Base-by-base conservation (phyloP, 2,888 invertebrate species). In the Trimorus sp. region DNA sequence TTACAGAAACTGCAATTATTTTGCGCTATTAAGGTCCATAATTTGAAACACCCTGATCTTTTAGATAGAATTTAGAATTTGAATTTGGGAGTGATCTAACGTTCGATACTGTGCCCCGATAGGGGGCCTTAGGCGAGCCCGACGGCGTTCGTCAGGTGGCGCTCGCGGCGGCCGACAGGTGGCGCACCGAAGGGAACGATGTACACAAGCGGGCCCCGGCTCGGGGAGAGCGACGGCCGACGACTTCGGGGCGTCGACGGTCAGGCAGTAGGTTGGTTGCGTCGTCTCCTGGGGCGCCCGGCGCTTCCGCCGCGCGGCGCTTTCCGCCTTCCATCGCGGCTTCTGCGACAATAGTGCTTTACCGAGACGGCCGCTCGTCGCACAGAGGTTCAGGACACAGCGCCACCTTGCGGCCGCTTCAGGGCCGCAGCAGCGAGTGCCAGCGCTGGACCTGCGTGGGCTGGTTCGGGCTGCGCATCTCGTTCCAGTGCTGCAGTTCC, bases 371-470 rank as follows among this genome's bases (percentile, higher is more conserved):
- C 26, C 26, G 54, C 60, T 75, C 42, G 8, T 79, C 48, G 62
- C 76, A 68, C 78, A 77, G 71, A 69, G 53, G 53, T 53, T 63
- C 45, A 45, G 36, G 38, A 36, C 37, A n/a, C 26, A n/a, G 36
- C 66, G 53, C 16, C 36, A 49, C 14, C 40, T 11, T 11, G 40
- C 40, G 40, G 36, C n/a, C 9, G 36, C 78, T 84, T 92, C 92
- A 93, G 83, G 93, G 93, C 85, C 93, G 92, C 86, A 98, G 94
- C 82, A 98, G 92, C 45, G 98, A 95, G 92, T 98, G 98, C 98
- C 98, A 98, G 70, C 98, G 95, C 90, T 97, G 97, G 79, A 98
- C 95, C 92, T 98, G 97, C 89, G 97, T 97, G 38, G 97, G 97
- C 85, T 96, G 96, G 40, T 95, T 94, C 69, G 93, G 93, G 89